These are phyloP conservation scores for Lasiurus cinereus DNA, from an alignment of 2,113 vertebrate genomes.

Conservation along the genomic window DNA sequence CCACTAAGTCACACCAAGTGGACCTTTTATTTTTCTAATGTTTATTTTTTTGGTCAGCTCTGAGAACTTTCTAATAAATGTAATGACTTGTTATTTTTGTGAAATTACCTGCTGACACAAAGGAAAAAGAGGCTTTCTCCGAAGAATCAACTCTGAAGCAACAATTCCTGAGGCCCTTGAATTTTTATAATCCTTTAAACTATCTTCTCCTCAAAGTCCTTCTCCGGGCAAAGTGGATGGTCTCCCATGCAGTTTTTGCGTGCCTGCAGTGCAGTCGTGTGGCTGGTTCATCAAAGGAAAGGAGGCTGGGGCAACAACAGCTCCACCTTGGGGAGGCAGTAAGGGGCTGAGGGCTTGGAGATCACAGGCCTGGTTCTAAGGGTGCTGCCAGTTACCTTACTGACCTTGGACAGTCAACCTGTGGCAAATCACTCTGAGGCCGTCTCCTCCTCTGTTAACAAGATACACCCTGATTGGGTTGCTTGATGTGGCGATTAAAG, in stretches of 20 bases:
- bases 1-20: too few relatives aligned
- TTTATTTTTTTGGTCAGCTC: neutral
- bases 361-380: neutral
- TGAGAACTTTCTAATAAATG: neutral
- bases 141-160: neutral
- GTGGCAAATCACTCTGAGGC: neutral
- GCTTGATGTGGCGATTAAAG: neutral
- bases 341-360: neutral
- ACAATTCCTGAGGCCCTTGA: neutral
- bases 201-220: neutral
- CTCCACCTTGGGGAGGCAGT: neutral
- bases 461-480: neutral
- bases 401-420: neutral
- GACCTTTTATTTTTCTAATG: neutral
- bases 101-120: neutral
- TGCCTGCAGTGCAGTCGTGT: neutral
- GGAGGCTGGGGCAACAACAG: neutral
- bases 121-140: neutral
- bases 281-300: neutral
- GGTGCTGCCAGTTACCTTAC: neutral
- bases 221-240: neutral
- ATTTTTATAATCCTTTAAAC: neutral
- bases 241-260: neutral
- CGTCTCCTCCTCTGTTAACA: neutral
- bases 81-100: conserved; percentile 36